Evolutionary conservation across 2,113 vertebrate genomes (phyloP).

Genomic region (Felis catus): DNA sequence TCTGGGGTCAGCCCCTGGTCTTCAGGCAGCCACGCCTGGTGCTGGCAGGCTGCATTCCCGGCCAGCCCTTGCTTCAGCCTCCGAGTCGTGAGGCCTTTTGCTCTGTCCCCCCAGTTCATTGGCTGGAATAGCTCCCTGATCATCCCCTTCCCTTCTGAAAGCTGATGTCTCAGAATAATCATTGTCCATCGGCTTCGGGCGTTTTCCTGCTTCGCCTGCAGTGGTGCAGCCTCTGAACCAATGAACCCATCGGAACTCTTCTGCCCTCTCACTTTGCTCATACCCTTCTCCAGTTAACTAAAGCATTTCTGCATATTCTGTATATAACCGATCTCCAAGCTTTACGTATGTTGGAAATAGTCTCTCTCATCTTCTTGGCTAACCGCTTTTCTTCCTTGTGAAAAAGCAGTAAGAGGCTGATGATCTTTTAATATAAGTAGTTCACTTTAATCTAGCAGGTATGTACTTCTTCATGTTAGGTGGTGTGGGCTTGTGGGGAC

Average conservation of each 20-base stretch:
- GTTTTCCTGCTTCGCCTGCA: rapidly evolving
- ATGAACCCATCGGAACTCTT: rapidly evolving
- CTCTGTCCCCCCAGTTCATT: too few relatives aligned
- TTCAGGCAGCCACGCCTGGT: neutral
- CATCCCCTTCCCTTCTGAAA: neutral
- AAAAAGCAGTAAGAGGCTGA: neutral
- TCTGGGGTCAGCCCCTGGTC: neutral
- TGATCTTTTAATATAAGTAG: neutral
- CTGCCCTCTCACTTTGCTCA: neutral
- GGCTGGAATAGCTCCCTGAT: too few relatives aligned
- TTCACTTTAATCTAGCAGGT: neutral
- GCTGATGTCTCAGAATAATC: rapidly evolving
- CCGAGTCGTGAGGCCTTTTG: neutral
- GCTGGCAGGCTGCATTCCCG: neutral
- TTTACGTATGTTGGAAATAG: neutral
- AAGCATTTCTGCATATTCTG: rapidly evolving
- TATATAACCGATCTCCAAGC: rapidly evolving
- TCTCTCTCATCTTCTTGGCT: neutral
- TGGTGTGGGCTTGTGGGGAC: neutral
- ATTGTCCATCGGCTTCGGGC: rapidly evolving
- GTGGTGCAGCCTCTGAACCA: neutral
- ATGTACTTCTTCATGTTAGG: neutral
- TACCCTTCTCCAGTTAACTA: neutral
- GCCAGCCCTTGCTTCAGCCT: neutral
- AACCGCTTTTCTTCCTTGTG: neutral